Percentiles rank a stretch among this genome's conserved stretches.
phyloP scores from a whole-genome alignment of 2,888 invertebrate genomes.

The Rhagonycha fulva region DNA sequence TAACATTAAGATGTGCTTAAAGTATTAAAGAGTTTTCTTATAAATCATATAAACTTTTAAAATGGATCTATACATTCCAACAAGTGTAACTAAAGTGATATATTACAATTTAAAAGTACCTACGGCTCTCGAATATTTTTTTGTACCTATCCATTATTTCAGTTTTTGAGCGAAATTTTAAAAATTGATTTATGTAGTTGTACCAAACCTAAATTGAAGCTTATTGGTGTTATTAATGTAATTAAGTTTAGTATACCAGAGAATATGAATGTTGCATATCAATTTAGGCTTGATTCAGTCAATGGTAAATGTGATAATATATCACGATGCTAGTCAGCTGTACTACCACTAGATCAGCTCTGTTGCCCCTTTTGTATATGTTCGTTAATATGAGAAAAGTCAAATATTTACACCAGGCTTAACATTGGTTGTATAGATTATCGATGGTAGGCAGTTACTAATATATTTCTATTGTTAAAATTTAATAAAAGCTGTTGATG shows the following conservation, averaged over 20 bases:
- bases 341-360: constrained; percentile 35
- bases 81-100: neutral
- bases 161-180: constrained; percentile 13
- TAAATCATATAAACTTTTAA: neutral
- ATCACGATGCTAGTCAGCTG: constrained; percentile 42
- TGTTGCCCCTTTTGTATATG: constrained; percentile 34
- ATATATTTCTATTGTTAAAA: constrained; percentile 24
- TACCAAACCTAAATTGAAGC: constrained; percentile 36
- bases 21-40: neutral
- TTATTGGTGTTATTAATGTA: constrained; percentile 43
- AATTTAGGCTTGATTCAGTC: constrained; percentile 44
- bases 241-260: constrained; percentile 41
- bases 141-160: neutral
- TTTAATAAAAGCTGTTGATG: constrained; percentile 7
- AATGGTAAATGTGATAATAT: constrained; percentile 46
- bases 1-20: neutral
- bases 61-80: neutral
- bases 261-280: constrained; percentile 46
- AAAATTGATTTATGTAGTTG: constrained; percentile 21
- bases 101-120: neutral
- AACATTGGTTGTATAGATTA: constrained; percentile 31
- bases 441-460: constrained; percentile 16
- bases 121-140: neutral
- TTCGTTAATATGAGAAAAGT: constrained; percentile 34
- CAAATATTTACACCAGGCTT: constrained; percentile 35